Percentiles rank a stretch among this genome's conserved stretches.
phyloP scores from a whole-genome alignment of 2,797 vertebrate species.

The Microctenopoma steveboyesi region DNA sequence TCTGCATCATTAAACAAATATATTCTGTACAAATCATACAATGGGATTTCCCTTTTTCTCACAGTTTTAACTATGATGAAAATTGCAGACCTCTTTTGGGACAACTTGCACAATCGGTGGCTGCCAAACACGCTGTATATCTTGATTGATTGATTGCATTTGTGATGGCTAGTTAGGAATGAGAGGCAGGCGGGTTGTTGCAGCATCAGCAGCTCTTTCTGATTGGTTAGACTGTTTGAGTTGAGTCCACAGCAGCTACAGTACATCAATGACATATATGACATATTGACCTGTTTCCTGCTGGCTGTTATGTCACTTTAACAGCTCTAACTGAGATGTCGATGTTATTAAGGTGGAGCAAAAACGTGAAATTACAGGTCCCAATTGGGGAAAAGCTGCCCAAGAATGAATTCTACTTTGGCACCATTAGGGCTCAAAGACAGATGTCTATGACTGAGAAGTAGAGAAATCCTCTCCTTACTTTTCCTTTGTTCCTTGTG shows the following conservation, averaged over 20 bases:
- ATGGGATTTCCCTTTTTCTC: too few species aligned
- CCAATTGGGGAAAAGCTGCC: slow-evolving; percentile 16
- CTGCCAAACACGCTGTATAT: too few species aligned
- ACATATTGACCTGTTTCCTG: slow-evolving; percentile 40
- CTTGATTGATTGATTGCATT: too few species aligned
- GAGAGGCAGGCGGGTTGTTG: too few species aligned
- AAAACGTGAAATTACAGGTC: slow-evolving; percentile 44
- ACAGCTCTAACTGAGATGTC: slow-evolving; percentile 59
- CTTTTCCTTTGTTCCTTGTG: slow-evolving; percentile 17
- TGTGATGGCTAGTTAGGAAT: too few species aligned
- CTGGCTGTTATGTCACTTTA: slow-evolving; percentile 31
- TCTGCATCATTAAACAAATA: too few species aligned
- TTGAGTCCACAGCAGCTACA: slow-evolving; percentile 10
- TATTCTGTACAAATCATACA: too few species aligned
- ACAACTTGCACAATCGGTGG: too few species aligned
- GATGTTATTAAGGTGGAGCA: slow-evolving; percentile 78
- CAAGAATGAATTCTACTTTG: slow-evolving; percentile 17
- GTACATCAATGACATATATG: slow-evolving; percentile 2
- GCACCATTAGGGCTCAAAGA: slow-evolving; percentile 14
- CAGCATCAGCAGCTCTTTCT: not conserved
- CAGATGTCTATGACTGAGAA: not conserved
- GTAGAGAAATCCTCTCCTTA: slow-evolving; percentile 14
- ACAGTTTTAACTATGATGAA: too few species aligned
- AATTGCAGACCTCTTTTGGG: too few species aligned
- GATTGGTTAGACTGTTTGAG: slow-evolving; percentile 13